Evolutionary conservation across 2,797 vertebrate species (phyloP).

Genomic region (Coluber constrictor): DNA sequence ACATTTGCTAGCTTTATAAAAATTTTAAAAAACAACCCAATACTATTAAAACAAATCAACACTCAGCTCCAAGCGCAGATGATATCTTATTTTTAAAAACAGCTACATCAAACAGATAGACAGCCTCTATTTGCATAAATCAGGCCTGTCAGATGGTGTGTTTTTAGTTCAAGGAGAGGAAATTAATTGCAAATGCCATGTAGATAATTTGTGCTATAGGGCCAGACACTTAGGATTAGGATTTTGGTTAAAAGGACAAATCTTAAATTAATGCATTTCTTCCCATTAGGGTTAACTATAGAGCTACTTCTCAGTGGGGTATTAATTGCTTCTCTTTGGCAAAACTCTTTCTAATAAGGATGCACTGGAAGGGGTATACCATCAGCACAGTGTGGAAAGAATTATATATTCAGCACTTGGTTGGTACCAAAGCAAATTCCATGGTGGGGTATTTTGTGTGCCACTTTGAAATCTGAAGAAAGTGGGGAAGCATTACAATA

Average conservation of each 20-base stretch:
- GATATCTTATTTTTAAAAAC: conserved; percentile 64
- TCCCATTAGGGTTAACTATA: conserved; percentile 47
- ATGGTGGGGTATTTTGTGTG: not conserved
- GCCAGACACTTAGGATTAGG: conserved; percentile 43
- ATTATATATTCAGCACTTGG: conserved; percentile 27
- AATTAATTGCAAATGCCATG: conserved; percentile 64
- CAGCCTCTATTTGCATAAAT: conserved; percentile 65
- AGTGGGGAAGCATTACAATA: not conserved
- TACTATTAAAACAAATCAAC: conserved; percentile 6
- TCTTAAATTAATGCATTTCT: conserved; percentile 42
- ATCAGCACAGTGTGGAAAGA: conserved; percentile 22
- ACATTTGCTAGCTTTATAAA: conserved; percentile 51
- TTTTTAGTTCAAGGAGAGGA: conserved; percentile 61
- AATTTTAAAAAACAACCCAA: not conserved
- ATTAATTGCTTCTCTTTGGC: conserved; percentile 56
- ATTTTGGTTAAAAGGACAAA: conserved; percentile 52
- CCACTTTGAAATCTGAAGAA: not conserved
- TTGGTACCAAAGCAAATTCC: not conserved
- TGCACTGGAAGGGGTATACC: conserved; percentile 9
- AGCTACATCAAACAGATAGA: conserved; percentile 68
- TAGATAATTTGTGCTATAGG: conserved; percentile 58
- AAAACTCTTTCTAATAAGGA: conserved; percentile 37
- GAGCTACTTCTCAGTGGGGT: conserved; percentile 39
- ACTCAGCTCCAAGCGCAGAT: conserved; percentile 61
- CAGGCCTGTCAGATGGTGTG: conserved; percentile 62